A percentile compares a stretch with the other conserved stretches of the same genome.
phyloP scores from a whole-genome alignment of 2,888 invertebrate species.

The Ptilodon capucinus region DNA sequence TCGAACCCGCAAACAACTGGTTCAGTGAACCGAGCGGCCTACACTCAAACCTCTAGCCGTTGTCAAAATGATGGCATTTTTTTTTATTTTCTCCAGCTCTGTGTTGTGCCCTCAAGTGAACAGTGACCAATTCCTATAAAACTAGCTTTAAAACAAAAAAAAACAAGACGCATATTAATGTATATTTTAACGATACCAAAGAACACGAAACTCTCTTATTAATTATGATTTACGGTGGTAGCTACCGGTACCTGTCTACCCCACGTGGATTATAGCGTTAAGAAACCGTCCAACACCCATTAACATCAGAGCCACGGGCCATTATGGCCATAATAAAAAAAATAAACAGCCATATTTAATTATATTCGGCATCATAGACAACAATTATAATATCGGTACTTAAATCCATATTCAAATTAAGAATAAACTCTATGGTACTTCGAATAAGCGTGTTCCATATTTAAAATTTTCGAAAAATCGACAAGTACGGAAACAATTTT shows the following conservation, averaged over 20 bases:
- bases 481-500: neutral
- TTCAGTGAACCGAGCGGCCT: too few relatives aligned
- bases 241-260: conserved; percentile 29
- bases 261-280: conserved; percentile 28
- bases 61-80: too few relatives aligned
- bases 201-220: conserved; percentile 1
- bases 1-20: too few relatives aligned
- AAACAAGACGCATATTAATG: conserved; percentile 1
- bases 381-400: neutral
- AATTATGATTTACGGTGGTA: conserved; percentile 8
- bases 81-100: too few relatives aligned
- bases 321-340: conserved; percentile 33
- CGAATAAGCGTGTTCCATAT: neutral
- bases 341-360: conserved; percentile 21
- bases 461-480: neutral
- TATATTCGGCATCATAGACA: neutral
- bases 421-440: neutral
- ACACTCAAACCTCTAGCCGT: too few relatives aligned
- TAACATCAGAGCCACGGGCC: conserved; percentile 20
- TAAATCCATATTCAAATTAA: too few relatives aligned
- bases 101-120: too few relatives aligned
- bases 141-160: too few relatives aligned
- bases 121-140: too few relatives aligned
- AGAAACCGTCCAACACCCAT: conserved; percentile 28
- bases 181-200: too few relatives aligned